Conservation (phyloP, 92 coral and sea anemone species). For the Zoanthus gigantus region DNA sequence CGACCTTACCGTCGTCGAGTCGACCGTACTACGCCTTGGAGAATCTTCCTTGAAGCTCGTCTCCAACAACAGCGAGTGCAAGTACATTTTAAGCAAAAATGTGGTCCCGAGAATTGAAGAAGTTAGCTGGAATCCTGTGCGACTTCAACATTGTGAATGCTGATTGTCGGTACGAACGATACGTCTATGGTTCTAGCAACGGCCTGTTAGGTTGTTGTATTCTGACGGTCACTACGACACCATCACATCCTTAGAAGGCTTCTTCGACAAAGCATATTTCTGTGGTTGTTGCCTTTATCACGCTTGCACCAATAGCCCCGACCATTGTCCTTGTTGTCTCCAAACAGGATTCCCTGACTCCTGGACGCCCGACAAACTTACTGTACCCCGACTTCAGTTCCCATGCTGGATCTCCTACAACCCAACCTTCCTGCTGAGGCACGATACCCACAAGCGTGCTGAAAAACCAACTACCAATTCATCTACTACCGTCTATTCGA, state of each 20-base stretch:
- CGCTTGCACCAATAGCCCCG: conserved; percentile 21
- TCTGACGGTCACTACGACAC: conserved; percentile 39
- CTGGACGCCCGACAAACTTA: background rate
- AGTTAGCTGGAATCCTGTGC: background rate
- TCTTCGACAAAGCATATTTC: conserved; percentile 30
- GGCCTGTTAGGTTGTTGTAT: conserved; percentile 20
- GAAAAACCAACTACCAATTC: background rate
- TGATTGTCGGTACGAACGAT: background rate
- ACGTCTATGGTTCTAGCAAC: background rate
- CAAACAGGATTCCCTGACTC: conserved; percentile 10
- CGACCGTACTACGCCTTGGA: no score
- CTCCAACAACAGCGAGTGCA: background rate
- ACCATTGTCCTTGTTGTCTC: conserved; percentile 25
- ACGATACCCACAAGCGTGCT: background rate
- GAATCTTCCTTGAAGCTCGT: no score
- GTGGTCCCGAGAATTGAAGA: background rate
- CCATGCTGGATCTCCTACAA: background rate
- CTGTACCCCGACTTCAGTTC: background rate
- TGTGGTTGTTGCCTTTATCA: conserved; percentile 34
- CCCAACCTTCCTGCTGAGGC: background rate
- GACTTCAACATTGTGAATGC: background rate
- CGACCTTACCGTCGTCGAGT: no score
- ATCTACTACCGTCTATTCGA: background rate
- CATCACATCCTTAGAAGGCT: conserved; percentile 45
- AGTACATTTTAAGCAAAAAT: background rate